phyloP scores from a whole-genome alignment of 2,113 vertebrate genomes.

The Poecilia latipinna region DNA sequence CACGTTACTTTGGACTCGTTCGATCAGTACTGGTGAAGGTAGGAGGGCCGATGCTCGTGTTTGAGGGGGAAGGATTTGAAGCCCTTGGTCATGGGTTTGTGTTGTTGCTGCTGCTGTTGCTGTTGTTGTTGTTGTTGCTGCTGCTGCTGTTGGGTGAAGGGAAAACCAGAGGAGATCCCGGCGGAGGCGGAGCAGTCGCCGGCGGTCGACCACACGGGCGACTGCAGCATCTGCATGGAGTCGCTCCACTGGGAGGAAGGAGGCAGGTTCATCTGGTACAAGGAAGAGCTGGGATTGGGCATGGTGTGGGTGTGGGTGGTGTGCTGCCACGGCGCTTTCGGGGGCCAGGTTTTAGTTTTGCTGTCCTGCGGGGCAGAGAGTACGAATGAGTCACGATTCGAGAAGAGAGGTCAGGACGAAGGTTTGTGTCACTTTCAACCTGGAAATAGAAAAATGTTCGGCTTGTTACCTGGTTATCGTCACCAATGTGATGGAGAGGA shows the following conservation, averaged over 20 bases:
- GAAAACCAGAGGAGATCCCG: conserved; percentile 84
- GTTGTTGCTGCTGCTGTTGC: conserved; percentile 84
- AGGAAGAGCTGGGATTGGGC: conserved; percentile 86
- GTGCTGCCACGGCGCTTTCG: conserved; percentile 98
- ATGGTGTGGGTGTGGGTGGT: conserved; percentile 82
- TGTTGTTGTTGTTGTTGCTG: conserved; percentile 85
- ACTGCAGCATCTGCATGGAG: conserved; percentile 94
- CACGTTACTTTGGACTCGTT: conserved; percentile 23
- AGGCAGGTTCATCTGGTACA: conserved; percentile 90
- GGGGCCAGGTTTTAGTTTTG: conserved; percentile 99
- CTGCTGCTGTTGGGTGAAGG: conserved; percentile 87
- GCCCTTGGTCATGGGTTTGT: conserved; percentile 94
- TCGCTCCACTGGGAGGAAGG: conserved; percentile 93
- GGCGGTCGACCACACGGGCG: conserved; percentile 92
- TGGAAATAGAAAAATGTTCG: background rate
- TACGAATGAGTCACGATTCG: background rate
- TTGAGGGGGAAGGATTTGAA: conserved; percentile 96
- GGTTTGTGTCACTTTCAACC: too few relatives aligned
- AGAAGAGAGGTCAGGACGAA: too few relatives aligned
- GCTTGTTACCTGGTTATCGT: conserved; percentile 89
- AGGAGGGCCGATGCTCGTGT: conserved; percentile 93
- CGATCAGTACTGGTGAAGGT: conserved; percentile 94
- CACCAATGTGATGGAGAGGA: conserved; percentile 86
- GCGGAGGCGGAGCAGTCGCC: conserved; percentile 84
- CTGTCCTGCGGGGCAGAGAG: conserved; percentile 83